phyloP scores from a whole-genome alignment of 2,888 invertebrate species.

The Plebejus anna region DNA sequence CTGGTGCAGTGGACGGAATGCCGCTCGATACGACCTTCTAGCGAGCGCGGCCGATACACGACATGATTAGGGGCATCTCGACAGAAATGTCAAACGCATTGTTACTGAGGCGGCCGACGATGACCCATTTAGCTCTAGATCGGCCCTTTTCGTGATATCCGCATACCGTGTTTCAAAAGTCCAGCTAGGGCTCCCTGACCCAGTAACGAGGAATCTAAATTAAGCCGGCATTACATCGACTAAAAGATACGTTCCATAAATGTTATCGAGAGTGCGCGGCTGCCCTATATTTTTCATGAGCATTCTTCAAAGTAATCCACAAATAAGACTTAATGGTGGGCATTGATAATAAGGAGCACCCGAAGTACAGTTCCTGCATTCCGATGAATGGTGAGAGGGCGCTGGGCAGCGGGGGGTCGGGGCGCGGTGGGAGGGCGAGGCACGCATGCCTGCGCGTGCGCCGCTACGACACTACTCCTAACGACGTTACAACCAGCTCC shows the following conservation, averaged over 20 bases:
- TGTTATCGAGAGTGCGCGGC: conserved; percentile 8
- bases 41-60: conserved; percentile 51
- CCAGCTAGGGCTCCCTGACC: conserved; percentile 39
- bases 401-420: conserved; percentile 40
- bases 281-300: conserved; percentile 28
- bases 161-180: neutral
- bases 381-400: conserved; percentile 62
- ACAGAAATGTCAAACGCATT: neutral
- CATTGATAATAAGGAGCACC: conserved; percentile 63
- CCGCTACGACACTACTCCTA: conserved; percentile 52
- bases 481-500: conserved; percentile 58
- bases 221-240: conserved; percentile 1
- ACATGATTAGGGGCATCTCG: neutral
- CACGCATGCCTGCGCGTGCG: conserved; percentile 71
- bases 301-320: conserved; percentile 37
- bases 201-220: conserved; percentile 37
- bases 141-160: neutral
- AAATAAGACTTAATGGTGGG: conserved; percentile 55
- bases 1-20: conserved; percentile 52
- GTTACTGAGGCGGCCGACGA: neutral
- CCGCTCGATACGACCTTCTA: conserved; percentile 35
- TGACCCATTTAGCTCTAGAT: neutral
- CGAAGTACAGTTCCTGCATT: conserved; percentile 65
- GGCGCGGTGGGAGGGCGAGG: conserved; percentile 42
- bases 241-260: conserved; percentile 13